phyloP scores from a whole-genome alignment of 1,140 invertebrate species.

The Orussus abietinus region DNA sequence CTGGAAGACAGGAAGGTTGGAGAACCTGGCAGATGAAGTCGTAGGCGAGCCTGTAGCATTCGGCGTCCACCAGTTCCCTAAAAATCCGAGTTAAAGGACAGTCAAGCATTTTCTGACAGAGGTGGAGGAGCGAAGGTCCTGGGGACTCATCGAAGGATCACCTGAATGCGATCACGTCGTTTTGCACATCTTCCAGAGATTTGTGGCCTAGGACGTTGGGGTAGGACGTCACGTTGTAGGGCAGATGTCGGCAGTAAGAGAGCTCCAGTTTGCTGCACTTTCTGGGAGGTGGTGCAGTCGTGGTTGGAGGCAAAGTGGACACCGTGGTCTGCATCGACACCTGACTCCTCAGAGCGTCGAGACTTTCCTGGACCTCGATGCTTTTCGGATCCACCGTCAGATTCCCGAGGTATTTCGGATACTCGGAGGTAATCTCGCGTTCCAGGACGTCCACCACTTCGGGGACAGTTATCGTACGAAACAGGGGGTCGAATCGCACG shows the following conservation, averaged over 20 bases:
- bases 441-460: constrained; percentile 58
- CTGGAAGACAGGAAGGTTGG: constrained; percentile 69
- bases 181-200: constrained; percentile 64
- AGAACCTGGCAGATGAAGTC: constrained; percentile 82
- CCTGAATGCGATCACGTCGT: constrained; percentile 75
- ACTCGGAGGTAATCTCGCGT: constrained; percentile 54
- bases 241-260: constrained; percentile 67
- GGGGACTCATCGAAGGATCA: no score
- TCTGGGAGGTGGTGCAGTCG: constrained; percentile 56
- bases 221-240: constrained; percentile 78
- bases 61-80: constrained; percentile 80
- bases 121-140: no score
- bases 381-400: constrained; percentile 65
- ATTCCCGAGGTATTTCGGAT: constrained; percentile 58
- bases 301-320: constrained; percentile 54
- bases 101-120: no score
- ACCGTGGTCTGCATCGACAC: constrained; percentile 55
- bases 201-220: constrained; percentile 73
- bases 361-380: constrained; percentile 62
- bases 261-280: constrained; percentile 66
- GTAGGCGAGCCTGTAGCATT: constrained; percentile 79
- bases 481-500: constrained; percentile 63
- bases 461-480: constrained; percentile 50
- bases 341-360: constrained; percentile 54
- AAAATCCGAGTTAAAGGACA: no score